Percentiles rank a stretch among this genome's conserved stretches.
Evolutionary conservation across 1,140 invertebrate genomes (phyloP).

Genomic region (Agrilus planipennis): DNA sequence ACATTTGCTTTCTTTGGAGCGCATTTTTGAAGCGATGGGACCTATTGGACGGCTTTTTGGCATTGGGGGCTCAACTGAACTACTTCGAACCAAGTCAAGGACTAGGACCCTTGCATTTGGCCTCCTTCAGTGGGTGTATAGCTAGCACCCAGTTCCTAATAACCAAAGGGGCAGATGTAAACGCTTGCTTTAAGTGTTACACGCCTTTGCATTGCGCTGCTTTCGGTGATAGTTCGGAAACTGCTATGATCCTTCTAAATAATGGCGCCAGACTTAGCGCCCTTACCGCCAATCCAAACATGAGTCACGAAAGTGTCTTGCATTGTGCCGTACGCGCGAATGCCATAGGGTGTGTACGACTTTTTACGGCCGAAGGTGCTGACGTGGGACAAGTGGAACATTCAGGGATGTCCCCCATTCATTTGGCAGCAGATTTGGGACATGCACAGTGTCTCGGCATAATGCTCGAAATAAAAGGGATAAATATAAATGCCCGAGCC

Average conservation of each 20-base stretch:
- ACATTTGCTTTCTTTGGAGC: slow-evolving; percentile 55
- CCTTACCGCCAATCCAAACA: slow-evolving; percentile 41
- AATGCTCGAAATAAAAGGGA: slow-evolving; percentile 51
- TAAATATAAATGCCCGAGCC: slow-evolving; percentile 48
- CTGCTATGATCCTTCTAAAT: slow-evolving; percentile 55
- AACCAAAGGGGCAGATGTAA: slow-evolving; percentile 51
- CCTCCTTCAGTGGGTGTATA: slow-evolving; percentile 62
- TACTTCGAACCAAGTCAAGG: slow-evolving; percentile 54
- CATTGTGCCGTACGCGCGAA: slow-evolving; percentile 66
- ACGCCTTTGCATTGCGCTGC: slow-evolving; percentile 70
- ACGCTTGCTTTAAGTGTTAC: slow-evolving; percentile 51
- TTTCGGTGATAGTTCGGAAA: slow-evolving; percentile 62
- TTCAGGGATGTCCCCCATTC: slow-evolving; percentile 61
- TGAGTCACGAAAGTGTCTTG: slow-evolving; percentile 61
- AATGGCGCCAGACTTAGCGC: slow-evolving; percentile 45
- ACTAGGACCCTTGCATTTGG: slow-evolving; percentile 56
- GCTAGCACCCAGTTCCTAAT: slow-evolving; percentile 58
- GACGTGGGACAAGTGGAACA: slow-evolving; percentile 55
- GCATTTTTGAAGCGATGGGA: slow-evolving; percentile 55
- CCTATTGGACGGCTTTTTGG: slow-evolving; percentile 45
- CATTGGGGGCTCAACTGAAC: slow-evolving; percentile 52
- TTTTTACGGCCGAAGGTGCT: slow-evolving; percentile 57
- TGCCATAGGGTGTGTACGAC: slow-evolving; percentile 55
- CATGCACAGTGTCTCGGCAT: slow-evolving; percentile 54
- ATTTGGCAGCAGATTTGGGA: slow-evolving; percentile 62